Percentiles rank a stretch among this genome's conserved stretches.
phyloP scores from a whole-genome alignment of 2,113 vertebrate genomes.

The Holacanthus passer region DNA sequence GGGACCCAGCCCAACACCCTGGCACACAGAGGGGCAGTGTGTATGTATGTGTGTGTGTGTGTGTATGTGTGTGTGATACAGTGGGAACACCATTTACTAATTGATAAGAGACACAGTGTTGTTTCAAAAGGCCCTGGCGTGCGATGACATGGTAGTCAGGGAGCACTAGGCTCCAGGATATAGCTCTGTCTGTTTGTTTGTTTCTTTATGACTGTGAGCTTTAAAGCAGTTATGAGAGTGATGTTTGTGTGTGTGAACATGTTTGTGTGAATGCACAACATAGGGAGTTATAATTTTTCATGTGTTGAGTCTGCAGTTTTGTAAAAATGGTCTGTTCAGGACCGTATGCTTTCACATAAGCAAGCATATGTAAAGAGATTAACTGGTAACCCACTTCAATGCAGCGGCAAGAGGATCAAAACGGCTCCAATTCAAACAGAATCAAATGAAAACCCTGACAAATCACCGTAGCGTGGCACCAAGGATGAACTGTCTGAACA shows the following conservation, averaged over 20 bases:
- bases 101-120: conserved; percentile 80
- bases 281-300: conserved; percentile 31
- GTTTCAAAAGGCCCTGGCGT: conserved; percentile 73
- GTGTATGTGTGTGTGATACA: conserved; percentile 53
- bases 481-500: conserved; percentile 79
- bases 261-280: conserved; percentile 41
- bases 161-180: conserved; percentile 65
- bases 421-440: conserved; percentile 76
- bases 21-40: conserved; percentile 67
- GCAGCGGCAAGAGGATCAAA: conserved; percentile 74
- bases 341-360: conserved; percentile 64
- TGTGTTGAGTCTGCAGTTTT: conserved; percentile 67
- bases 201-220: conserved; percentile 62
- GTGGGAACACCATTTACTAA: conserved; percentile 76
- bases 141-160: conserved; percentile 67
- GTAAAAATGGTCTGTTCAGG: conserved; percentile 50
- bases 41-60: conserved; percentile 54
- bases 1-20: conserved; percentile 75
- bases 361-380: conserved; percentile 80
- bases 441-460: conserved; percentile 80
- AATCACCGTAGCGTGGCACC: conserved; percentile 78
- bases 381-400: conserved; percentile 74
- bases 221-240: conserved; percentile 49
- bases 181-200: conserved; percentile 47
- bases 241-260: conserved; percentile 30